Evolutionary conservation across 2,888 invertebrate species (phyloP), one percentile per base, ranked within the genome.

Genomic region (Tineola bisselliella): DNA sequence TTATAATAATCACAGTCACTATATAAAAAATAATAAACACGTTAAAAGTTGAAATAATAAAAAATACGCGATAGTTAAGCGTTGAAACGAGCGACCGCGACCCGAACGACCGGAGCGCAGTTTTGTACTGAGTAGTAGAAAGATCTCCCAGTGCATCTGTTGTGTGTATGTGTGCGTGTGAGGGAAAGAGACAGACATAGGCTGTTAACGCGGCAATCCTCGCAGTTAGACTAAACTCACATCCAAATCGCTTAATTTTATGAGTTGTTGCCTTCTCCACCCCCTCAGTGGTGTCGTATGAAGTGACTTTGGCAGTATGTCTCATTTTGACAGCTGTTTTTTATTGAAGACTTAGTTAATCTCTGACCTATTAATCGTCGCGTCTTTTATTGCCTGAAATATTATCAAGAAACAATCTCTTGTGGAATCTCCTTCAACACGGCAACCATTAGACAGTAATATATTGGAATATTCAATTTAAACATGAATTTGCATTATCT

Each of bases 221-320:
- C 84, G 79, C 84, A 82, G 84, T 86, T 82, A 84, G 81, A 87
- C 87, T 87, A 87, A 38, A 86, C 87, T 84, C 83, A 77, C 84
- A 84, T 84, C 86, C 84, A 84, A 87, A 87, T 87, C 87, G 87
- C 87, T 87, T 87, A 86, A 87, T 88, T 88, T 88, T 87, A 88
- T 87, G 87, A 87, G 87, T 87, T 87, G 87, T 86, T 87, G 87
- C 86, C 86, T 86, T 84, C 87, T 84, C 87, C 87, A 86, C 87
- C 87, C 86, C 86, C 84, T 81, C 80, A 72, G 67, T 68, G 68
- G 68, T 67, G 67, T 63, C 67, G 68, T 62, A 63, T 66, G 76
- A 63, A 64, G 71, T 81, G 73, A 76, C 81, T 72, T 86, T 81
- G 72, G 25, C 8, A 38, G 54, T n/a, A 15, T n/a, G 58, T 25